Conservation (phyloP, 2,888 invertebrate species). For the Ophion obscuratus region DNA sequence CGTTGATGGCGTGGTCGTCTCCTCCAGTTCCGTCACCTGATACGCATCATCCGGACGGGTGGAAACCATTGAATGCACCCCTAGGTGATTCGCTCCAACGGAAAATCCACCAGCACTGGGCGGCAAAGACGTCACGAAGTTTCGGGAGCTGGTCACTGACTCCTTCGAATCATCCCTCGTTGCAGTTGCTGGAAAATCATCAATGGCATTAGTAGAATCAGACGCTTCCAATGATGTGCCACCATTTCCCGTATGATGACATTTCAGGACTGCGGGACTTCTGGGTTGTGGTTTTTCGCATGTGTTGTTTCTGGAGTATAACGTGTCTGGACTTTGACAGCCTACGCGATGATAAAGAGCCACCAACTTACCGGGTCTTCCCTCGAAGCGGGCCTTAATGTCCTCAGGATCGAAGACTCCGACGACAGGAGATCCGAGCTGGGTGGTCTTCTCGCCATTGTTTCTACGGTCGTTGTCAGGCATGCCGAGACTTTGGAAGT, state of each 20-base stretch:
- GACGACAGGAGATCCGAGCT: background rate
- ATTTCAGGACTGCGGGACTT: background rate
- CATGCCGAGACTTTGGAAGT: conserved; percentile 5
- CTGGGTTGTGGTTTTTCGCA: background rate
- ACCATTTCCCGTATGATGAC: background rate
- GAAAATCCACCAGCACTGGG: conserved; percentile 44
- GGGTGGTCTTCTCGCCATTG: background rate
- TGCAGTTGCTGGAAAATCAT: conserved; percentile 56
- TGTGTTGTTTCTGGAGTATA: background rate
- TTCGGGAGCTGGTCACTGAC: conserved; percentile 41
- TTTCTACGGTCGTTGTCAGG: background rate
- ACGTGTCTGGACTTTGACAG: background rate
- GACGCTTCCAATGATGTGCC: no score
- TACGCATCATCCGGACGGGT: conserved; percentile 38
- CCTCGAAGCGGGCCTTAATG: background rate
- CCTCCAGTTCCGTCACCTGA: conserved; percentile 30
- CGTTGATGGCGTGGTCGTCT: conserved; percentile 29
- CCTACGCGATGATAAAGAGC: background rate
- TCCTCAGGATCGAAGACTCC: conserved; percentile 32
- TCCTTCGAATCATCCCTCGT: conserved; percentile 37
- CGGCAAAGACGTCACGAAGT: conserved; percentile 66
- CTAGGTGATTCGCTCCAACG: conserved; percentile 50
- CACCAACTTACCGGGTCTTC: conserved; percentile 34
- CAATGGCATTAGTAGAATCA: conserved; percentile 29
- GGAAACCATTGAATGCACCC: conserved; percentile 16